A percentile compares a stretch with the other conserved stretches of the same genome.
Evolutionary conservation across 2,888 invertebrate genomes (phyloP).

Genomic region (Ophion obscuratus): DNA sequence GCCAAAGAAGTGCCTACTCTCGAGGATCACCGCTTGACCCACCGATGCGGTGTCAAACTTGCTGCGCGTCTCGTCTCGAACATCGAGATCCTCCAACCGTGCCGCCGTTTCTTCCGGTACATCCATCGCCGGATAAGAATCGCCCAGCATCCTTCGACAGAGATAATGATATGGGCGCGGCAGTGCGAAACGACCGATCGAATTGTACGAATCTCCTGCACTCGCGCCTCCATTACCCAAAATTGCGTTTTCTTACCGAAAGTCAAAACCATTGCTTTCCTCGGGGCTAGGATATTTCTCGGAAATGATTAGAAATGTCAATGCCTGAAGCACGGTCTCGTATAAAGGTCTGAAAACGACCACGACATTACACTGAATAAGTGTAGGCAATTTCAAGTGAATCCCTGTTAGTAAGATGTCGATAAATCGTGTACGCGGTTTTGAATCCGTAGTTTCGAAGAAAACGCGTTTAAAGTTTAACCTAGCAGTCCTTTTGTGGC

Average conservation of each 20-base stretch:
- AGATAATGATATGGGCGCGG: constrained; percentile 76
- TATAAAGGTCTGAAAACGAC: no score
- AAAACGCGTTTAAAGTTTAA: no score
- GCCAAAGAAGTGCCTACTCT: constrained; percentile 89
- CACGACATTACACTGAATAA: no score
- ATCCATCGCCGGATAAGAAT: constrained; percentile 57
- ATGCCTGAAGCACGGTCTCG: constrained; percentile 70
- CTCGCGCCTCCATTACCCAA: background rate
- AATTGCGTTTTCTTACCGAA: constrained; percentile 66
- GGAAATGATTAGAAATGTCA: constrained; percentile 77
- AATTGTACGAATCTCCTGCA: background rate
- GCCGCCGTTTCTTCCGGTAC: constrained; percentile 68
- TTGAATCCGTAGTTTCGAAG: no score
- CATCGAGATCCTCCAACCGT: constrained; percentile 70
- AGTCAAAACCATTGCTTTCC: constrained; percentile 73
- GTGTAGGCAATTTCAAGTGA: no score
- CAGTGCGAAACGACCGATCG: constrained; percentile 67
- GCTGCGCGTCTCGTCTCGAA: constrained; percentile 65
- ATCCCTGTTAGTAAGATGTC: no score
- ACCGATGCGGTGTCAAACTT: constrained; percentile 66
- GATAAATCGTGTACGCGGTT: no score
- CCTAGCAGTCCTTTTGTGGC: no score
- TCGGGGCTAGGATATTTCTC: constrained; percentile 77
- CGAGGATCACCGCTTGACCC: constrained; percentile 86
- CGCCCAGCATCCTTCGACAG: constrained; percentile 71